A percentile compares a stretch with the other conserved stretches of the same genome.
Conservation (phyloP, 1,140 invertebrate species). For the Diorhabda elongata region DNA sequence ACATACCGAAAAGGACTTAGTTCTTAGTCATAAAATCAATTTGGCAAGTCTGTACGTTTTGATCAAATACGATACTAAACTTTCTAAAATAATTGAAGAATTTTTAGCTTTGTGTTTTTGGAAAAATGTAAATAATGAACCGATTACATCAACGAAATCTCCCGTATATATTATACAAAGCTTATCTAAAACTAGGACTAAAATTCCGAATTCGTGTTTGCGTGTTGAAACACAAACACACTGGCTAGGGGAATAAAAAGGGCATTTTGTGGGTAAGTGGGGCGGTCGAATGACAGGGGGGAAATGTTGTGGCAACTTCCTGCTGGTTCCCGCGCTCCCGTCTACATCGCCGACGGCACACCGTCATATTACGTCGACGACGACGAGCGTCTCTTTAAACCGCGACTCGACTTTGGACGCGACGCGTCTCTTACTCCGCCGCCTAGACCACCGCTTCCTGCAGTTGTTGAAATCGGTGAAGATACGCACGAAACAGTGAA, state of each 20-base stretch:
- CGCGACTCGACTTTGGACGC: constrained; percentile 24
- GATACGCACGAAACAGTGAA: not conserved
- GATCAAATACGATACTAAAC: too few species aligned
- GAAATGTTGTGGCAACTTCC: constrained; percentile 24
- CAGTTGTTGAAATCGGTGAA: constrained; percentile 15
- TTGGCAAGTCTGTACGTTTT: too few species aligned
- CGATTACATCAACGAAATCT: too few species aligned
- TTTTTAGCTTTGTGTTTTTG: too few species aligned
- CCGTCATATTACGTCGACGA: constrained; percentile 4
- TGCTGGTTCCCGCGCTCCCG: constrained; percentile 36
- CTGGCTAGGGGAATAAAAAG: not conserved
- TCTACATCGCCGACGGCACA: constrained; percentile 33
- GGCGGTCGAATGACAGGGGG: constrained; percentile 8
- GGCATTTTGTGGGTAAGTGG: constrained; percentile 1
- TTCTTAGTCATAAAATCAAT: too few species aligned
- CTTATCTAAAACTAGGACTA: not conserved
- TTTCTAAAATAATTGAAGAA: too few species aligned
- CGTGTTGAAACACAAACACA: not conserved
- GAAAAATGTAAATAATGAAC: too few species aligned
- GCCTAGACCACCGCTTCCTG: constrained; percentile 34
- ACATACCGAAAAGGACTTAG: too few species aligned
- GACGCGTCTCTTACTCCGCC: constrained; percentile 30
- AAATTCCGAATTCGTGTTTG: not conserved
- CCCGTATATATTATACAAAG: not conserved
- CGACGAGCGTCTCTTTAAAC: constrained; percentile 11